phyloP scores from a whole-genome alignment of 1,140 invertebrate species.

The Drosophila lacertosa region DNA sequence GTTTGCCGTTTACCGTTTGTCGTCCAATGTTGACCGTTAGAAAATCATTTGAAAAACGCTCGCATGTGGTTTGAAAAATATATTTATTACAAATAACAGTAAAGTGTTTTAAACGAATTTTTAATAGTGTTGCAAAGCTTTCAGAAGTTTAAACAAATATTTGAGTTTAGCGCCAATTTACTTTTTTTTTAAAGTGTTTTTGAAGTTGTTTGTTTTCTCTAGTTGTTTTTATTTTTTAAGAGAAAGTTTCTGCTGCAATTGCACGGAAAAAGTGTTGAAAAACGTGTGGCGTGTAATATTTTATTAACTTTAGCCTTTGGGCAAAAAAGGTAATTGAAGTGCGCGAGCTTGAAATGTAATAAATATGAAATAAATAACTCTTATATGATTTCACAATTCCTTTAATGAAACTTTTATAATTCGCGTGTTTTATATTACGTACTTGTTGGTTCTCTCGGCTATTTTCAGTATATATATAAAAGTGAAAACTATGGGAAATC shows the following conservation, averaged over 20 bases:
- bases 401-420: too few relatives aligned
- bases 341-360: not conserved
- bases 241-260: not conserved
- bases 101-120: slow-evolving; percentile 4
- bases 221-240: slow-evolving; percentile 6
- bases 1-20: slow-evolving; percentile 5
- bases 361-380: not conserved
- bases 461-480: too few relatives aligned
- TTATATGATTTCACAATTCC: too few relatives aligned
- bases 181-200: slow-evolving; percentile 38
- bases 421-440: too few relatives aligned
- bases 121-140: slow-evolving; percentile 12
- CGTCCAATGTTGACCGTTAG: slow-evolving; percentile 3
- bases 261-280: slow-evolving; percentile 15
- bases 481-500: too few relatives aligned
- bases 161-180: not conserved
- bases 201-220: not conserved
- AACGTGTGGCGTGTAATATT: not conserved
- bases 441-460: too few relatives aligned
- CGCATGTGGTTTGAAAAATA: slow-evolving; percentile 1
- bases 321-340: slow-evolving; percentile 33
- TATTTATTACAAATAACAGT: not conserved
- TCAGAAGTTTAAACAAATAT: not conserved
- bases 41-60: slow-evolving; percentile 7
- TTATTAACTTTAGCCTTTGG: slow-evolving; percentile 1